Conservation (phyloP, 2,797 vertebrate genomes). For the Pseudochaenichthys georgianus region DNA sequence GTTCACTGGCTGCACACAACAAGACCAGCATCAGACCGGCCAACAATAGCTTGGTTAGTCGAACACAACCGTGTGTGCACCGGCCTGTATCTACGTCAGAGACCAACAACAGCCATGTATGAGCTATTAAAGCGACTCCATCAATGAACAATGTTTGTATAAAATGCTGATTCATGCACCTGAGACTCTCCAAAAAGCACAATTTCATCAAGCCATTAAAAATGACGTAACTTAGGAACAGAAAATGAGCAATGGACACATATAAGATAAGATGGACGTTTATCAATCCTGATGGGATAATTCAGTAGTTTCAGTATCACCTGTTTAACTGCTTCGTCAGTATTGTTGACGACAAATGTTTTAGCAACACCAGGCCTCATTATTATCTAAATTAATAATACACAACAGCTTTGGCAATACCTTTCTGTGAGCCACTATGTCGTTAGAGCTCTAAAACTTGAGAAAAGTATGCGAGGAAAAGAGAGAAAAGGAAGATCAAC, state of each 20-base stretch:
- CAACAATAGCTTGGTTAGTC: constrained; percentile 12
- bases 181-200: not conserved
- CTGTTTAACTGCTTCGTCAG: not conserved
- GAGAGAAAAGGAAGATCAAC: not conserved
- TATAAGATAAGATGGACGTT: no score
- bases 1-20: constrained; percentile 40
- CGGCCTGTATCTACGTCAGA: not conserved
- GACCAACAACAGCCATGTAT: not conserved
- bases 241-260: not conserved
- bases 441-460: not conserved
- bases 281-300: no score
- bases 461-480: constrained; percentile 2
- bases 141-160: not conserved
- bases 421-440: not conserved
- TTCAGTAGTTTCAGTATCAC: not conserved
- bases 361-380: not conserved
- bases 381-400: not conserved
- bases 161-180: not conserved
- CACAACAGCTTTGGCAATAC: not conserved
- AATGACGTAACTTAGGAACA: not conserved
- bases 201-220: not conserved
- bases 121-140: not conserved
- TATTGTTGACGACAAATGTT: not conserved
- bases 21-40: constrained; percentile 24
- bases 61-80: constrained; percentile 11